phyloP scores from a whole-genome alignment of 2,113 vertebrate species.

The Myotis brandtii region DNA sequence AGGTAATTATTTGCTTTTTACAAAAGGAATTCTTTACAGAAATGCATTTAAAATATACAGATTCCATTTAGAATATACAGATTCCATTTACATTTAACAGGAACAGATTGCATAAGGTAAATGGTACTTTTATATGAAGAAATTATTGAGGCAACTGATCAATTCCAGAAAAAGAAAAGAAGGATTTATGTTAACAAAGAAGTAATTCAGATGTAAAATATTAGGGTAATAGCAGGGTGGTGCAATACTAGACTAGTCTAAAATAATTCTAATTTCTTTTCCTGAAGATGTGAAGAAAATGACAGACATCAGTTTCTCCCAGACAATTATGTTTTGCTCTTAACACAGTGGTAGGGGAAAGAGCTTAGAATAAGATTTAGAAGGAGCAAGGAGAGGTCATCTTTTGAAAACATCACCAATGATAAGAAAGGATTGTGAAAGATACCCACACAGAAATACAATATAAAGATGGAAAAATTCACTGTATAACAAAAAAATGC shows the following conservation, averaged over 20 bases:
- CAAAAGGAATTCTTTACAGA: conserved; percentile 45
- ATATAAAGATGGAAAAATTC: neutral
- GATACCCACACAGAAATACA: neutral
- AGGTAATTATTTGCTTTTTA: conserved; percentile 42
- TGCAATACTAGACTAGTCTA: neutral
- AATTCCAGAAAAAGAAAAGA: neutral
- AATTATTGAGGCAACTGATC: neutral
- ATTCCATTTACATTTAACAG: neutral
- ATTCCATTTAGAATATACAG: conserved; percentile 16
- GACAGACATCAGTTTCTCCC: conserved; percentile 22
- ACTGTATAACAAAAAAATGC: conserved; percentile 5
- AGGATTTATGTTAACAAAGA: neutral
- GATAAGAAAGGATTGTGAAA: neutral
- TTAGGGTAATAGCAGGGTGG: neutral
- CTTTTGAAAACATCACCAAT: conserved; percentile 30
- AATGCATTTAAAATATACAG: neutral
- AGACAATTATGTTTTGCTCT: conserved; percentile 27
- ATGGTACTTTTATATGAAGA: neutral
- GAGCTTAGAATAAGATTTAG: neutral
- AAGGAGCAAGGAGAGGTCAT: neutral
- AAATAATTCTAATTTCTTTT: conserved; percentile 50
- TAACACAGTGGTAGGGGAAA: neutral
- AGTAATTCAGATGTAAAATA: neutral
- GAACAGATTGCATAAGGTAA: conserved; percentile 12
- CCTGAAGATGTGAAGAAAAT: conserved; percentile 22